Base-by-base conservation (phyloP, 1,140 invertebrate species). In the Nephila pilipes region DNA sequence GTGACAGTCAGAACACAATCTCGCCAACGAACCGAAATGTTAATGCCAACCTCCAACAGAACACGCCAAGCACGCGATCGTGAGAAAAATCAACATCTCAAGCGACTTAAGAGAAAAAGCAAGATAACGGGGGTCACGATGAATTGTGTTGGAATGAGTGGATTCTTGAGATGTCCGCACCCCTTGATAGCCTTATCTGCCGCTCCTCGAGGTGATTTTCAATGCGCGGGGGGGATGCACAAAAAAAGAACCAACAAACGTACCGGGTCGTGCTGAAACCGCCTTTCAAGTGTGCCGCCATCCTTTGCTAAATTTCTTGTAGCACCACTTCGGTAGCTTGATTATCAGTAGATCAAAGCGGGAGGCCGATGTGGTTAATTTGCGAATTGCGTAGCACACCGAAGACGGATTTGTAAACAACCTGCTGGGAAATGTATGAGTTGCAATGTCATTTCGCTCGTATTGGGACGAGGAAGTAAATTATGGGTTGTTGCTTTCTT, bases 31-130 rank as follows among this genome's bases (percentile, higher is more conserved):
- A 22, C 58, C 29, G 18, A 75, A 65, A 10, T n/a, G 22, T n/a
- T 25, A 29, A 18, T 25, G 32, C 32, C 58, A 63, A 58, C 18
- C 36, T n/a, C n/a, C 58, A 65, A 38, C n/a, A 60, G 46, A 5
- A 69, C 87, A 16, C 32, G 87, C 87, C 63, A 88, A 88, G 57
- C 65, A 36, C 87, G 60, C 57, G 63, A 88, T 88, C 87, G 87
- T 88, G 87, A 88, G 87, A 88, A 88, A 88, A 88, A 63, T 88
- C 87, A 88, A 88, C 87, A 88, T 69, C 46, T 88, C 87, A n/a
- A 69, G 32, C 29, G 38, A 65, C 22, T 20, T 25, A 32, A 46
- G 60, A 75, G 87, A 32, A 75, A 75, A 65, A 54, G 32, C 18
- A 20, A 88, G 87, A 88, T 88, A 88, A 88, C 60, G 87, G 87